A percentile compares a stretch with the other conserved stretches of the same genome.
phyloP scores from a whole-genome alignment of 2,888 invertebrate genomes.

The Tachina grossa region DNA sequence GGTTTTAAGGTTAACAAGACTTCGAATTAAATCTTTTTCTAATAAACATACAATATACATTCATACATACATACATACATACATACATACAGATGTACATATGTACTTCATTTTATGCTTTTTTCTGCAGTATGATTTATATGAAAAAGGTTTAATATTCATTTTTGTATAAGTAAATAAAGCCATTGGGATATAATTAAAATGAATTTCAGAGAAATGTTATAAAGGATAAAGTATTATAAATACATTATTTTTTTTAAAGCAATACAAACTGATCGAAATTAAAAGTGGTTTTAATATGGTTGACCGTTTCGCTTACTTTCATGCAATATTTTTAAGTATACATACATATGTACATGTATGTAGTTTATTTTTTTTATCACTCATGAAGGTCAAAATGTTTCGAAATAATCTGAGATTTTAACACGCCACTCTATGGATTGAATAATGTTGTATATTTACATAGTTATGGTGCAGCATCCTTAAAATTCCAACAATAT shows the following conservation, averaged over 20 bases:
- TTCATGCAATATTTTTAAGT: background rate
- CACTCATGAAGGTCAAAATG: conserved; percentile 59
- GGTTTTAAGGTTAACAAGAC: too few species aligned
- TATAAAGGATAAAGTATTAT: background rate
- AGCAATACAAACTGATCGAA: conserved; percentile 34
- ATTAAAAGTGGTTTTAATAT: conserved; percentile 45
- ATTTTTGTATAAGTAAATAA: background rate
- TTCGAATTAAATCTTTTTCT: too few species aligned
- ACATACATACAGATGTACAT: too few species aligned
- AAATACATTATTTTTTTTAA: background rate
- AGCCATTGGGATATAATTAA: background rate
- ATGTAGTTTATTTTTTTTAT: conserved; percentile 23
- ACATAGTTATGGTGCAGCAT: conserved; percentile 32
- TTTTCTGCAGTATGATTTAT: too few species aligned
- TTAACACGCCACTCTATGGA: conserved; percentile 51
- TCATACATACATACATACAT: too few species aligned
- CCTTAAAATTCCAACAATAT: background rate
- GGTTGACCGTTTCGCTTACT: conserved; percentile 43
- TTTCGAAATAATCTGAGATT: conserved; percentile 61
- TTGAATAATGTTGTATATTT: conserved; percentile 10
- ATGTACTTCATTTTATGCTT: too few species aligned
- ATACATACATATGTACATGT: background rate
- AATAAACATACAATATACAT: too few species aligned
- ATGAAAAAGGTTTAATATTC: too few species aligned
- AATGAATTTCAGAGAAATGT: background rate